These are phyloP conservation scores for Pituophis catenifer DNA, from an alignment of 2,113 vertebrate genomes.

Conservation along the genomic window DNA sequence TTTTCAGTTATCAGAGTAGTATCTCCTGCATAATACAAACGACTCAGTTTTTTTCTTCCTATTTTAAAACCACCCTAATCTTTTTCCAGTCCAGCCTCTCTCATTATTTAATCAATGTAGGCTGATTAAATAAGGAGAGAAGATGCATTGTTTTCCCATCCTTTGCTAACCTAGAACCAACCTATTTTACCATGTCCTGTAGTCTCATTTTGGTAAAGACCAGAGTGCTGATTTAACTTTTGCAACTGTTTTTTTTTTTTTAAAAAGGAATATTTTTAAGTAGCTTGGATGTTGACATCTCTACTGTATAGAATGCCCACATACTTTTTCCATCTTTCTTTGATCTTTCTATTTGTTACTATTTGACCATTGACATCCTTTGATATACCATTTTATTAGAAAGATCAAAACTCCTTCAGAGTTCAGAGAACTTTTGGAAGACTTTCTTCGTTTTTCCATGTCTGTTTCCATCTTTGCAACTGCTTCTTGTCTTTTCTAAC, in stretches of 20 bases:
- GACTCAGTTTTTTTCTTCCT: neutral
- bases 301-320: neutral
- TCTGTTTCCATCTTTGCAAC: neutral
- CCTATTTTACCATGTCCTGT: neutral
- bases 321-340: neutral
- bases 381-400: neutral
- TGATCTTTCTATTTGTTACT: neutral
- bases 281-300: neutral
- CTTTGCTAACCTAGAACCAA: neutral
- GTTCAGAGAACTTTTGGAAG: neutral
- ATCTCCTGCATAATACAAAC: neutral
- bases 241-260: neutral
- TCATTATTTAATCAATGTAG: neutral
- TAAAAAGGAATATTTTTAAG: neutral
- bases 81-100: neutral
- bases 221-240: neutral
- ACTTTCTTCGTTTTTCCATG: neutral
- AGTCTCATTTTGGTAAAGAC: neutral
- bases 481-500: neutral
- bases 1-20: neutral
- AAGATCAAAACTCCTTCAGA: neutral
- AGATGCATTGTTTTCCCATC: neutral
- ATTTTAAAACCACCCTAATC: neutral
- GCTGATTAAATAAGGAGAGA: neutral
- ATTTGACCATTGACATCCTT: neutral